Evolutionary conservation across 2,888 invertebrate genomes (phyloP), one percentile per base, ranked within the genome.

Genomic region (Thecocarcelia acutangulata): DNA sequence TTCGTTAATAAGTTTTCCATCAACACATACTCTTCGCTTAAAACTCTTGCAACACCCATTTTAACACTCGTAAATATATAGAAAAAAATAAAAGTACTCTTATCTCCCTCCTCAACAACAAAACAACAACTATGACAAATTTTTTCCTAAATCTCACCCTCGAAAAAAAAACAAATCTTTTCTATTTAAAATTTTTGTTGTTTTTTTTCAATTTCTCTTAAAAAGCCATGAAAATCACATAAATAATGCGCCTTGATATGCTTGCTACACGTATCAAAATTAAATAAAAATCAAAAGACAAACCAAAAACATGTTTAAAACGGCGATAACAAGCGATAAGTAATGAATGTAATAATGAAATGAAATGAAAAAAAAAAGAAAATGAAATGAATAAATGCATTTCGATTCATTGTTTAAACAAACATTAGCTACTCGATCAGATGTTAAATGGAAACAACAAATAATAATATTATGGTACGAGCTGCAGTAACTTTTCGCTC

Each of bases 151-250:
- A 69, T 69, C 52, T 82, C 77, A 82, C 82, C 82, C 82, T 78
- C 82, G 12, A 40, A 33, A 15, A 11, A n/a, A 3, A 24, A n/a
- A n/a, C n/a, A 19, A 66, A 52, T 37, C 17, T 54, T 46, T 19
- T 1, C 28, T 21, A 21, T 6, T 17, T n/a, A n/a, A n/a, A n/a
- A n/a, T 50, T 76, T 68, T 48, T 3, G 9, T 33, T 33, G 6
- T 28, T 9, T 9, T 1, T 33, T 28, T 58, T 44, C n/a, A 74
- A 63, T 56, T 73, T 73, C 73, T 9, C 19, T 42, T 58, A 59
- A 82, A 78, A 64, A 70, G 73, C 82, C 77, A 77, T 78, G 77
- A 82, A 77, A 82, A 77, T 74, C 77, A 17, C 54, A 82, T 82
- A 82, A 82, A 82, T 82, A 74, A 77, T 82, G 46, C 33, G 24